Base-by-base conservation (phyloP, 2,888 invertebrate genomes). In the Caenorhabditis japonica region DNA sequence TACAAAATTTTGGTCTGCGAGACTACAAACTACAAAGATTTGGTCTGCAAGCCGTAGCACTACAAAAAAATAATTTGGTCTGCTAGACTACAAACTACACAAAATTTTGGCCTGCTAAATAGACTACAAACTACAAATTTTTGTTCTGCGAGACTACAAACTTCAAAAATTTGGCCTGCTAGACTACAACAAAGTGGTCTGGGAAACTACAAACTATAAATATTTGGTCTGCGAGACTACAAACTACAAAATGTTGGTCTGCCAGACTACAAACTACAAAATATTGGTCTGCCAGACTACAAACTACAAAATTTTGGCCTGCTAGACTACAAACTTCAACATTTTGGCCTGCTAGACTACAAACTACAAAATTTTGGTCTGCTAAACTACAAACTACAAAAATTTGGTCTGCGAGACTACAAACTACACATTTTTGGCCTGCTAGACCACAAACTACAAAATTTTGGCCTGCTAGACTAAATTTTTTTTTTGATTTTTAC, bases 391-490 rank as follows among this genome's bases (percentile, higher is more conserved):
- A 10, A 30, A 30, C 5, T 30, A 7, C 30, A 30, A 30, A 7
- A 30, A 5, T 30, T 30, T 5, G 30, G 30, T 10, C 30, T 30
- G 30, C 30, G 5, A 30, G 10, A 30, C 30, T 30, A 30, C 30
- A 30, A 30, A 30, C 30, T 30, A 30, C 30, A 30, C 39, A 39
- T 34, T 30, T 47, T 47, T 13, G 47, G 30, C 15, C 47, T 47
- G 47, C 47, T 30, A 30, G 47, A 47, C 47, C 30, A 47, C 30
- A 47, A 47, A 47, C 47, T 47, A 30, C 47, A 47, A n/a, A n/a
- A n/a, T n/a, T 2, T 30, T 10, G 30, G 5, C 5, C 30, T 30
- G 5, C 30, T 30, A 30, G 30, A 30, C 5, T 5, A 10, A 30
- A 10, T 30, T 30, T 5, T 30, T 30, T 30, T 30, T 7, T 30